Conservation (phyloP, 2,797 vertebrate species). For the Margarornis squamiger region DNA sequence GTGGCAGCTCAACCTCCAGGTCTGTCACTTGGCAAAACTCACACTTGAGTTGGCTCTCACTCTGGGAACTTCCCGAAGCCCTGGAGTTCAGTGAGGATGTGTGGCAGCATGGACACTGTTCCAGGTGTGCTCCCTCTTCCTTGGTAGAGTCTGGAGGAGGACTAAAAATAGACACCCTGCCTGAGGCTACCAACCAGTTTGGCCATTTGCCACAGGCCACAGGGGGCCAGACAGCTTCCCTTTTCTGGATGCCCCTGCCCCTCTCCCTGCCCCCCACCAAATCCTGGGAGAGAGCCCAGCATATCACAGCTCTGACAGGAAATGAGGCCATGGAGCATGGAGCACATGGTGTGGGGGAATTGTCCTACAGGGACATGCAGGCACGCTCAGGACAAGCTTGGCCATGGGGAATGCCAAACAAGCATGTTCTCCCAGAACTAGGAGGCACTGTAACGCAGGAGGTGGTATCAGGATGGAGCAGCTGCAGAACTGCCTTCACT, state of each 20-base stretch:
- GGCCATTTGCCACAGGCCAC: background rate
- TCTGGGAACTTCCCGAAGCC: background rate
- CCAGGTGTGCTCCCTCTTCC: background rate
- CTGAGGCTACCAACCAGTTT: background rate
- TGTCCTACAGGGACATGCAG: background rate
- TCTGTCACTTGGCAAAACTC: background rate
- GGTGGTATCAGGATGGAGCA: background rate
- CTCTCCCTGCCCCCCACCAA: too few species aligned
- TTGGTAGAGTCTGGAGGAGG: background rate
- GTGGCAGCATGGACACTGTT: background rate
- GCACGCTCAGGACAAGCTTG: background rate
- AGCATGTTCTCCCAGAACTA: accelerated
- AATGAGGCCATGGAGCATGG: background rate
- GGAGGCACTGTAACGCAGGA: background rate
- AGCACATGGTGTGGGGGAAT: accelerated
- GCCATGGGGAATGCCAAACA: background rate
- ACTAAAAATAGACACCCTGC: background rate
- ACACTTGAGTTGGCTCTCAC: background rate
- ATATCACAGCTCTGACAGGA: accelerated
- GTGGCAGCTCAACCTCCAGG: background rate
- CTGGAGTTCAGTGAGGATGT: accelerated
- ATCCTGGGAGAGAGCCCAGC: background rate
- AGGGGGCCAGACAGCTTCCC: background rate
- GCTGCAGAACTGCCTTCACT: background rate
- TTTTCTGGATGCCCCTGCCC: background rate